Evolutionary conservation across 2,888 invertebrate species (phyloP).

Genomic region (Hypena proboscidalis): DNA sequence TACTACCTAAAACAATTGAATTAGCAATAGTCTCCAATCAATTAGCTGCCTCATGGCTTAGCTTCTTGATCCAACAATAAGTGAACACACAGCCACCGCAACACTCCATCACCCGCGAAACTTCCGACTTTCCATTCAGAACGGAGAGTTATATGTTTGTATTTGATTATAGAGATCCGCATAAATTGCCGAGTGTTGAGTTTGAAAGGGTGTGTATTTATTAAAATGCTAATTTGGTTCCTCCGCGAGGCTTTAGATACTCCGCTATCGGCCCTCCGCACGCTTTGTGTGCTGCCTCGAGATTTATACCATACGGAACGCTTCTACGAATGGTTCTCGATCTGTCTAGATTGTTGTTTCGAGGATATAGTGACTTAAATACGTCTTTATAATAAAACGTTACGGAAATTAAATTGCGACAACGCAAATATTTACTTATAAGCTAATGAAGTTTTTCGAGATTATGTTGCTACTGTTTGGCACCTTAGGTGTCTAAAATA

Average conservation of each 20-base stretch:
- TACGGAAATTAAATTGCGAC: too few relatives aligned
- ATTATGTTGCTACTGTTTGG: too few relatives aligned
- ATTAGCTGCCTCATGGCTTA: background rate
- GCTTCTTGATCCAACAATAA: constrained; percentile 7
- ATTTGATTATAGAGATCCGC: constrained; percentile 84
- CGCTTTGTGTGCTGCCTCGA: constrained; percentile 81
- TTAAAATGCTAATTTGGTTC: constrained; percentile 84
- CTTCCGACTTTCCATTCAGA: constrained; percentile 63
- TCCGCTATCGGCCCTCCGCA: constrained; percentile 77
- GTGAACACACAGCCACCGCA: constrained; percentile 5
- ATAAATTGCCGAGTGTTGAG: constrained; percentile 79
- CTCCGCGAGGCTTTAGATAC: constrained; percentile 77
- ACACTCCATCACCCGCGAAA: constrained; percentile 24
- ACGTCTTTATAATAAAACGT: too few relatives aligned
- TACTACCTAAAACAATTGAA: too few relatives aligned
- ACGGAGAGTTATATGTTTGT: constrained; percentile 79
- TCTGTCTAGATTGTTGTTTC: constrained; percentile 7
- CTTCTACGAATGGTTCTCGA: constrained; percentile 60
- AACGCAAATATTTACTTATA: too few relatives aligned
- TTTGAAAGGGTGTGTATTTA: constrained; percentile 85
- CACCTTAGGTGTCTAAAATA: too few relatives aligned
- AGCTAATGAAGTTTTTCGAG: too few relatives aligned
- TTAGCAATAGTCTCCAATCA: background rate
- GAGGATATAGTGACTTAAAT: too few relatives aligned
- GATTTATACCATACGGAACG: constrained; percentile 79